These are phyloP conservation scores for Amiota minor DNA, from an alignment of 2,888 invertebrate species.

Conservation along the genomic window DNA sequence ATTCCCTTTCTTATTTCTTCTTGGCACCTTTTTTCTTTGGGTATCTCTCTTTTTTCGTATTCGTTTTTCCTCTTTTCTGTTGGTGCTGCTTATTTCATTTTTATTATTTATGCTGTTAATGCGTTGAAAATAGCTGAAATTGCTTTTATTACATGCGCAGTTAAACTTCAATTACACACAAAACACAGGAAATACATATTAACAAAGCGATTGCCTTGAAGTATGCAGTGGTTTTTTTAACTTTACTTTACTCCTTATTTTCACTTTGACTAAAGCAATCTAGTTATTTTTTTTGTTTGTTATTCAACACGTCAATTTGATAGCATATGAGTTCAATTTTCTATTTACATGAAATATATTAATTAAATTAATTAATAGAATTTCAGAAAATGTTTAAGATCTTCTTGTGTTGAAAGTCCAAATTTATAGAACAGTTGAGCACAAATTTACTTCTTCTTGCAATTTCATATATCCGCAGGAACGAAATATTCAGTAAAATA, in stretches of 20 bases:
- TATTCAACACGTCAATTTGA: no score
- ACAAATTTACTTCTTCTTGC: no score
- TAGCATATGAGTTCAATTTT: no score
- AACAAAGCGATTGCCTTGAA: constrained; percentile 25
- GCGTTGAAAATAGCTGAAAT: constrained; percentile 66
- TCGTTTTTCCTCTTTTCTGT: not conserved
- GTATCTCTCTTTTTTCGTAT: not conserved
- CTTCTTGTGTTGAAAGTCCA: no score
- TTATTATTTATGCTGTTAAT: constrained; percentile 66
- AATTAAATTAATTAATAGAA: no score
- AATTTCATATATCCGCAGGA: no score
- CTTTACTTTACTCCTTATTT: not conserved
- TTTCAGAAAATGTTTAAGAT: no score
- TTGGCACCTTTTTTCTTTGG: not conserved
- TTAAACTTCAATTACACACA: constrained; percentile 66
- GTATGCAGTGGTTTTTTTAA: constrained; percentile 33
- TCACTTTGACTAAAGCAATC: no score
- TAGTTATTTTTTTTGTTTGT: no score
- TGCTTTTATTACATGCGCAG: constrained; percentile 69
- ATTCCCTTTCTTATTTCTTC: constrained; percentile 23
- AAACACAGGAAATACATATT: constrained; percentile 38
- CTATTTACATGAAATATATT: no score
- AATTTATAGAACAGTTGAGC: no score
- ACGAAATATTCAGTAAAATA: no score
- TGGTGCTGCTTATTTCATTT: constrained; percentile 14